Evolutionary conservation across 2,113 vertebrate species (phyloP).

Genomic region (Talpa occidentalis): DNA sequence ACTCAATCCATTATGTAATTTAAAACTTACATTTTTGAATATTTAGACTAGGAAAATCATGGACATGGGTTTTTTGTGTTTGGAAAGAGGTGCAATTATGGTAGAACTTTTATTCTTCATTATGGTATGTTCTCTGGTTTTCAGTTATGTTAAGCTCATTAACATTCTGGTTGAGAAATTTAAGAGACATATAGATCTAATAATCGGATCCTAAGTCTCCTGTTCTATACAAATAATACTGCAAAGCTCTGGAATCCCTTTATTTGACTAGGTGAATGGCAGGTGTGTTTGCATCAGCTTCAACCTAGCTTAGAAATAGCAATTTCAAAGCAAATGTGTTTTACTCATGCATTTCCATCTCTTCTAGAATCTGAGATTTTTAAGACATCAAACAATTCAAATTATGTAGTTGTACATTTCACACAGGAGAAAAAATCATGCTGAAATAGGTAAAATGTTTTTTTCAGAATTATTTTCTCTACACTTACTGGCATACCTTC

Average conservation of each 20-base stretch:
- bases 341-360: slow-evolving; percentile 55
- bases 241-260: slow-evolving; percentile 17
- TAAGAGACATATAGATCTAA: slow-evolving; percentile 14
- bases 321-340: slow-evolving; percentile 68
- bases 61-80: background rate
- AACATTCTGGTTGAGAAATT: background rate
- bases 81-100: background rate
- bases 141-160: slow-evolving; percentile 3
- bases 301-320: background rate
- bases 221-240: slow-evolving; percentile 38
- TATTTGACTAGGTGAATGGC: slow-evolving; percentile 49
- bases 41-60: slow-evolving; percentile 4
- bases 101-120: background rate
- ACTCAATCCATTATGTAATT: background rate
- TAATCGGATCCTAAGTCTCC: background rate
- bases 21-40: slow-evolving; percentile 1
- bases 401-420: slow-evolving; percentile 63
- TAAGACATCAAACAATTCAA: slow-evolving; percentile 70
- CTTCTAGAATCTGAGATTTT: slow-evolving; percentile 38
- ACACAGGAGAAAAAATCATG: slow-evolving; percentile 38
- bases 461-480: slow-evolving; percentile 68
- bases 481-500: slow-evolving; percentile 45
- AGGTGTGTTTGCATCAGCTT: background rate
- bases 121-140: background rate
- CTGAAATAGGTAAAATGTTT: slow-evolving; percentile 58